phyloP scores from a whole-genome alignment of 2,797 vertebrate genomes.

The Pantherophis vulpinus region DNA sequence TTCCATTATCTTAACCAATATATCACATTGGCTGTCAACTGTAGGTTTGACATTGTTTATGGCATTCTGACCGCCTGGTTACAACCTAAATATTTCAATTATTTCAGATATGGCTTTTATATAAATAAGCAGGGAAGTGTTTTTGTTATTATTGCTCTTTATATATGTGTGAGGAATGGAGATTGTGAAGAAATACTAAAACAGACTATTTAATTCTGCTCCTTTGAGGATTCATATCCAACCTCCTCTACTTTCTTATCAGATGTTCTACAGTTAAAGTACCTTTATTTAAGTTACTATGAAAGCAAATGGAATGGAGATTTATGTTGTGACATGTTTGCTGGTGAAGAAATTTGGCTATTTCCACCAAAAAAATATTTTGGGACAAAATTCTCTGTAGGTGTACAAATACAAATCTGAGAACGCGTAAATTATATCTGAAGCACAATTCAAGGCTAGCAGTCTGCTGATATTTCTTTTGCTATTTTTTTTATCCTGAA shows the following conservation, averaged over 20 bases:
- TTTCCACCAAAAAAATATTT: not conserved
- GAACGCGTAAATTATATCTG: not conserved
- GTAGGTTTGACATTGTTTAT: not conserved
- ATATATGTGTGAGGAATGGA: not conserved
- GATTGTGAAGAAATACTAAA: not conserved
- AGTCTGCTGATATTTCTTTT: not conserved
- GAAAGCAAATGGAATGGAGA: not conserved
- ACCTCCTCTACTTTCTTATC: not conserved
- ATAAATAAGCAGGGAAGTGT: not conserved
- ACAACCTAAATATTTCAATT: not conserved
- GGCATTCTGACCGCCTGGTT: not conserved
- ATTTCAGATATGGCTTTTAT: not conserved
- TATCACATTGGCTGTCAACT: not conserved
- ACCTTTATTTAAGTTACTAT: not conserved
- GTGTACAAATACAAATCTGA: not conserved
- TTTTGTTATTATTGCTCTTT: not conserved
- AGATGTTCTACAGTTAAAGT: not conserved
- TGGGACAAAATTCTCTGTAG: not conserved
- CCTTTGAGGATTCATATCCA: not conserved
- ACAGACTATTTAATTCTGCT: not conserved
- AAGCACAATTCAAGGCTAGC: not conserved
- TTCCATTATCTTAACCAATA: not conserved
- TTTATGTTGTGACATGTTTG: not conserved
- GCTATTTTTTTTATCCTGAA: not conserved
- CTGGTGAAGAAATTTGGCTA: not conserved